phyloP scores from a whole-genome alignment of 2,797 vertebrate genomes.

The Sciurus vulgaris region DNA sequence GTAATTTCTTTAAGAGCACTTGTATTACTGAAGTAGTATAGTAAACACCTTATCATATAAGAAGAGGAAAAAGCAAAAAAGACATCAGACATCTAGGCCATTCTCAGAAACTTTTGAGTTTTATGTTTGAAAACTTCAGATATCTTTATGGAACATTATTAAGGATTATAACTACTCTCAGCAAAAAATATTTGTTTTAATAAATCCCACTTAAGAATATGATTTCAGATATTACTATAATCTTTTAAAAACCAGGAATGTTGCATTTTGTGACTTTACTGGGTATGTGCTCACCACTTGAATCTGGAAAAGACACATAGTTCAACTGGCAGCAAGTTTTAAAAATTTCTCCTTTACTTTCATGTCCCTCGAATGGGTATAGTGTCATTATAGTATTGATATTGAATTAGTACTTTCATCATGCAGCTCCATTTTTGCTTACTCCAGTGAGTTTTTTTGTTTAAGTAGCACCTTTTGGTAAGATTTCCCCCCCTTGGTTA shows the following conservation, averaged over 20 bases:
- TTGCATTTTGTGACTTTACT: background rate
- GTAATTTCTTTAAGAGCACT: background rate
- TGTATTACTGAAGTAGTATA: conserved; percentile 7
- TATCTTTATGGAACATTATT: conserved; percentile 58
- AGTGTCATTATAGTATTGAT: background rate
- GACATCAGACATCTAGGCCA: background rate
- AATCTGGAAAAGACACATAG: background rate
- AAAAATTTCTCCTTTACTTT: background rate
- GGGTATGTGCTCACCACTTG: background rate
- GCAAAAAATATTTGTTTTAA: conserved; percentile 37
- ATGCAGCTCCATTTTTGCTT: conserved; percentile 23
- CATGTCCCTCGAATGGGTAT: background rate
- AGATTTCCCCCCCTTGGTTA: conserved; percentile 62
- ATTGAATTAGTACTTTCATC: background rate
- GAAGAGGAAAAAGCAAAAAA: background rate
- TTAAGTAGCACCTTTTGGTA: background rate
- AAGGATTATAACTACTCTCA: conserved; percentile 40
- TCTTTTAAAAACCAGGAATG: conserved; percentile 43
- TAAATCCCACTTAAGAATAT: background rate
- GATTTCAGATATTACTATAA: background rate
- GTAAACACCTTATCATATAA: conserved; percentile 33
- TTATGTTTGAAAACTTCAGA: conserved; percentile 34
- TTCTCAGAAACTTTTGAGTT: conserved; percentile 51
- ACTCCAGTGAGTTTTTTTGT: background rate
- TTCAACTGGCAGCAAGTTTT: background rate